phyloP scores from a whole-genome alignment of 2,113 vertebrate genomes.

The Corapipo altera region DNA sequence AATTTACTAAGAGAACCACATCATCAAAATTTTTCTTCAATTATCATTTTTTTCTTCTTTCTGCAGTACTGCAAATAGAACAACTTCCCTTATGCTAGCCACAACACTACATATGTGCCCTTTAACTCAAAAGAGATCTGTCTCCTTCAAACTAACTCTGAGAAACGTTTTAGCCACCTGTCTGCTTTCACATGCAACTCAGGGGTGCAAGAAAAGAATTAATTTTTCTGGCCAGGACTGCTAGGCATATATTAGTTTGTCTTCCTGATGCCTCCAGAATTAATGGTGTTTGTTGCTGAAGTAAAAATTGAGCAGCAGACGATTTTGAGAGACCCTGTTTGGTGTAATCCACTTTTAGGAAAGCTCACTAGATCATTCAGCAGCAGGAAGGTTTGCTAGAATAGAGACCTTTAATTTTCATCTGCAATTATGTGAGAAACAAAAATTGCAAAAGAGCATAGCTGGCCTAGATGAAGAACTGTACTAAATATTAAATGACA shows the following conservation, averaged over 20 bases:
- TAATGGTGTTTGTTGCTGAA: neutral
- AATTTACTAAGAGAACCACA: conserved; percentile 86
- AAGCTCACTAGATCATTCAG: neutral
- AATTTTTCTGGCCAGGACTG: neutral
- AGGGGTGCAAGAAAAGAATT: neutral
- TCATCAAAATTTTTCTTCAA: conserved; percentile 85
- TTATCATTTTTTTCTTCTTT: conserved; percentile 75
- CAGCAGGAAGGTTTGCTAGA: neutral
- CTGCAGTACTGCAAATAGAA: conserved; percentile 68
- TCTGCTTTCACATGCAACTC: neutral
- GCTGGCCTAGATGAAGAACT: neutral
- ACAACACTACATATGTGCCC: neutral
- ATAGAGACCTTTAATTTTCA: neutral
- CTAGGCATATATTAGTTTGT: neutral
- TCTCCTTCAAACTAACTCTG: neutral
- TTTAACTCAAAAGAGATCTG: neutral
- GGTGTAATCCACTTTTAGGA: neutral
- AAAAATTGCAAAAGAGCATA: neutral
- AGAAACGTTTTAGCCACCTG: conserved; percentile 16
- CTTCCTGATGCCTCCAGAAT: neutral
- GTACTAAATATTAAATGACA: neutral
- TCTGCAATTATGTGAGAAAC: neutral
- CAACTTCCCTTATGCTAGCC: conserved; percentile 47
- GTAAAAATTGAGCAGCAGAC: neutral
- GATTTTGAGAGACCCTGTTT: neutral